Conservation (phyloP, 2,797 vertebrate species). For the Microhierax caerulescens region DNA sequence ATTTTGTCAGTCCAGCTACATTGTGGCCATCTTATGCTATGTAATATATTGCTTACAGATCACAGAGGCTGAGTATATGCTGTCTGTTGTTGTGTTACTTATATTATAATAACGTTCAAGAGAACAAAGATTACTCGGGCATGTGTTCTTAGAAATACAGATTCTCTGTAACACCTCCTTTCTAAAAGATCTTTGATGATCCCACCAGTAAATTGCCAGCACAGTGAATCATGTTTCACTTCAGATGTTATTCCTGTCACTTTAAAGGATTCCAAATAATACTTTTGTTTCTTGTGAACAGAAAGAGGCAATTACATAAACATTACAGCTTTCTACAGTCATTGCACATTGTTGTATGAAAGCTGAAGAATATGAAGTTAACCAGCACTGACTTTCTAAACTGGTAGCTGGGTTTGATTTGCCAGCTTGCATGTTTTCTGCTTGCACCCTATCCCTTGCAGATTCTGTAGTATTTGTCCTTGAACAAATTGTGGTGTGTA, state of each 20-base stretch:
- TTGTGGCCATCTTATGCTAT: neutral
- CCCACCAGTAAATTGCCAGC: neutral
- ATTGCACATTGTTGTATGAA: neutral
- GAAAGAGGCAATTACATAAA: neutral
- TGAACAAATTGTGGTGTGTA: neutral
- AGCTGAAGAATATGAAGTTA: neutral
- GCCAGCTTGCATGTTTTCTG: neutral
- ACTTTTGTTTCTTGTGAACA: neutral
- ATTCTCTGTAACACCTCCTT: neutral
- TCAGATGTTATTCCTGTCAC: neutral
- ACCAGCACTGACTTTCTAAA: neutral
- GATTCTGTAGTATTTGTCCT: neutral
- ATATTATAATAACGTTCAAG: neutral
- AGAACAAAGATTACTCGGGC: neutral
- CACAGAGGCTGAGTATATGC: neutral
- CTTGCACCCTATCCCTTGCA: neutral
- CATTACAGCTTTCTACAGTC: neutral
- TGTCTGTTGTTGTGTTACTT: neutral
- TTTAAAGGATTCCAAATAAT: slow-evolving; percentile 1
- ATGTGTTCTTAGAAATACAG: neutral
- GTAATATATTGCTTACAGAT: neutral
- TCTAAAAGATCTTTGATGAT: slow-evolving; percentile 7
- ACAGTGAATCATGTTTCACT: neutral
- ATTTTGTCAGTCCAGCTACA: neutral
- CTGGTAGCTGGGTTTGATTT: neutral